Evolutionary conservation across 1,140 invertebrate species (phyloP).

Genomic region (Pararge aegeria): DNA sequence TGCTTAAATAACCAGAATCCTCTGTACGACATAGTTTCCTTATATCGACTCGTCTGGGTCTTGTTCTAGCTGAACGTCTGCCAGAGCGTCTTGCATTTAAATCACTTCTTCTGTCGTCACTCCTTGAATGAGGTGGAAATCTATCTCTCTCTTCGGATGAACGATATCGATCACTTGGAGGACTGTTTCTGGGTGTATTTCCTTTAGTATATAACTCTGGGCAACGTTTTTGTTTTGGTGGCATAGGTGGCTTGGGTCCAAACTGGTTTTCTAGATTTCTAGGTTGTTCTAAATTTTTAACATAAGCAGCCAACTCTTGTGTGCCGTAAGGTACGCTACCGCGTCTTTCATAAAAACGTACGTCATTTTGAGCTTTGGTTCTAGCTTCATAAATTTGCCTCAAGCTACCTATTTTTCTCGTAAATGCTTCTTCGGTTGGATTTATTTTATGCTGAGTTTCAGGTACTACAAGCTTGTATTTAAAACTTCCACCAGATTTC

Average conservation of each 20-base stretch:
- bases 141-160: constrained; percentile 61
- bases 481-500: constrained; percentile 83
- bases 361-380: constrained; percentile 55
- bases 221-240: constrained; percentile 78
- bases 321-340: constrained; percentile 52
- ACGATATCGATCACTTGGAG: constrained; percentile 53
- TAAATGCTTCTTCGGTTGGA: constrained; percentile 55
- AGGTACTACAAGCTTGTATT: constrained; percentile 54
- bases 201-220: constrained; percentile 47
- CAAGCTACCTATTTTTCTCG: constrained; percentile 82
- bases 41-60: constrained; percentile 64
- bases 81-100: constrained; percentile 60
- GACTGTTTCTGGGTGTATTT: constrained; percentile 47
- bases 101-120: constrained; percentile 40
- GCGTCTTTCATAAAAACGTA: constrained; percentile 51
- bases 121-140: constrained; percentile 48
- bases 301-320: constrained; percentile 48
- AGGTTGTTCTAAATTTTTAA: constrained; percentile 48
- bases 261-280: constrained; percentile 43
- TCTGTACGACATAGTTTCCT: constrained; percentile 76
- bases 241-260: constrained; percentile 69
- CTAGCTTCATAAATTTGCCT: constrained; percentile 89
- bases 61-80: constrained; percentile 59
- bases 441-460: constrained; percentile 39
- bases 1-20: constrained; percentile 86